These are phyloP conservation scores for Tenualosa ilisha DNA, from an alignment of 2,797 vertebrate species.

Conservation along the genomic window DNA sequence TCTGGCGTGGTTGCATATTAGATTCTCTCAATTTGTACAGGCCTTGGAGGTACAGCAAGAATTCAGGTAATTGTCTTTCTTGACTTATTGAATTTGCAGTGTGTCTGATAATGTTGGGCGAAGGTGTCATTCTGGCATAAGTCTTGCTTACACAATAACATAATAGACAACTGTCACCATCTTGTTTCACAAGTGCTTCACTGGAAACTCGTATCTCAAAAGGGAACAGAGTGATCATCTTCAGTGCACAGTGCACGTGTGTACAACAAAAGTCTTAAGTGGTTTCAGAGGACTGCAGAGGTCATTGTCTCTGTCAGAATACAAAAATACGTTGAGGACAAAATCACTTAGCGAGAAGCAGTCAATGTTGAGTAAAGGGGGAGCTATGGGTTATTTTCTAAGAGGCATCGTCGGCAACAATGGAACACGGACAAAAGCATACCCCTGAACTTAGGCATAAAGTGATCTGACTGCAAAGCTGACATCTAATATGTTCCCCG, in stretches of 20 bases:
- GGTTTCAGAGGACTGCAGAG: not conserved
- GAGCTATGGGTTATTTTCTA: not conserved
- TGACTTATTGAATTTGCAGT: not conserved
- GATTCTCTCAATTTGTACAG: not conserved
- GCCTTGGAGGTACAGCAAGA: not conserved
- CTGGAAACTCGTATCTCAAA: not conserved
- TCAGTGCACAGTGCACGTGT: not conserved
- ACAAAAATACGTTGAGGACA: not conserved
- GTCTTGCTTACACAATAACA: not conserved
- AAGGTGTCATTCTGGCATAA: not conserved
- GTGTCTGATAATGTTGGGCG: not conserved
- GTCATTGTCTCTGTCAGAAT: not conserved
- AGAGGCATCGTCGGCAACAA: not conserved
- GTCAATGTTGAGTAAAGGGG: not conserved
- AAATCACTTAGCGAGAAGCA: not conserved
- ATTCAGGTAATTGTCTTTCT: not conserved
- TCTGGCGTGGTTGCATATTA: not conserved
- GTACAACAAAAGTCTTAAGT: not conserved
- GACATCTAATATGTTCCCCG: not conserved
- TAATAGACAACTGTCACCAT: not conserved
- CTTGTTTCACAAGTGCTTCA: not conserved
- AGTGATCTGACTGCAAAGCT: too few species aligned
- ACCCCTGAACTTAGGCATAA: not conserved
- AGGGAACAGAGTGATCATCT: not conserved
- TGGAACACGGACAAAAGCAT: not conserved